phyloP scores from a whole-genome alignment of 2,888 invertebrate species.

The Apoderus coryli region DNA sequence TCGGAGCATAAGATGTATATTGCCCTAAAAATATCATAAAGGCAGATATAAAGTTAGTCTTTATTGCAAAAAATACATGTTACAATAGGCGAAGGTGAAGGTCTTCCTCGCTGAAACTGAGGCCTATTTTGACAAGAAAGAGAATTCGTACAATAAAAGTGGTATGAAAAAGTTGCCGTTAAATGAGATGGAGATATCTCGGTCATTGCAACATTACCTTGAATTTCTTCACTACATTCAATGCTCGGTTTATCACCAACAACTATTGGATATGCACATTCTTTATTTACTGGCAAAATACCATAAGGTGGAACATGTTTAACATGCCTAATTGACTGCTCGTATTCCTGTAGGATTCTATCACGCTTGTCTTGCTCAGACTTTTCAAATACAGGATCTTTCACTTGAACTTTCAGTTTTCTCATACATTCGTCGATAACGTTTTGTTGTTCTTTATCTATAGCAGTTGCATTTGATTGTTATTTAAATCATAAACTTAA shows the following conservation, averaged over 20 bases:
- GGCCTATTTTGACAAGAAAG: too few relatives aligned
- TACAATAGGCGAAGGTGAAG: too few relatives aligned
- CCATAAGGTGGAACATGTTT: conserved; percentile 27
- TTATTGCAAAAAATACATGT: too few relatives aligned
- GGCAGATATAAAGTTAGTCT: too few relatives aligned
- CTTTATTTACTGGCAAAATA: conserved; percentile 26
- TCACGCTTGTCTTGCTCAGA: conserved; percentile 20
- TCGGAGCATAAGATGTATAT: conserved; percentile 24
- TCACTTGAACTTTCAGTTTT: conserved; percentile 19
- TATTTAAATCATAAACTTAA: conserved; percentile 17
- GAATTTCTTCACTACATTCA: conserved; percentile 24
- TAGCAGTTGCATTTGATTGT: too few relatives aligned
- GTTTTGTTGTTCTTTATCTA: conserved; percentile 19
- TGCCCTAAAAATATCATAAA: conserved; percentile 17
- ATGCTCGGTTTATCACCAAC: conserved; percentile 24
- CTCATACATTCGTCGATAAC: conserved; percentile 29
- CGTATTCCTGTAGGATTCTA: conserved; percentile 25
- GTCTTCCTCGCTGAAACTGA: too few relatives aligned
- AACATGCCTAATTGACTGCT: conserved; percentile 24
- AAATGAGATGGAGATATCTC: too few relatives aligned
- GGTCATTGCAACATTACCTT: conserved; percentile 17
- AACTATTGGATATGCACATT: conserved; percentile 25
- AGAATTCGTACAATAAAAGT: too few relatives aligned
- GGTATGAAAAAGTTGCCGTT: too few relatives aligned
- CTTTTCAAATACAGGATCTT: conserved; percentile 18